Conservation (phyloP, 2,113 vertebrate genomes). For the human (Homo sapiens) region DNA sequence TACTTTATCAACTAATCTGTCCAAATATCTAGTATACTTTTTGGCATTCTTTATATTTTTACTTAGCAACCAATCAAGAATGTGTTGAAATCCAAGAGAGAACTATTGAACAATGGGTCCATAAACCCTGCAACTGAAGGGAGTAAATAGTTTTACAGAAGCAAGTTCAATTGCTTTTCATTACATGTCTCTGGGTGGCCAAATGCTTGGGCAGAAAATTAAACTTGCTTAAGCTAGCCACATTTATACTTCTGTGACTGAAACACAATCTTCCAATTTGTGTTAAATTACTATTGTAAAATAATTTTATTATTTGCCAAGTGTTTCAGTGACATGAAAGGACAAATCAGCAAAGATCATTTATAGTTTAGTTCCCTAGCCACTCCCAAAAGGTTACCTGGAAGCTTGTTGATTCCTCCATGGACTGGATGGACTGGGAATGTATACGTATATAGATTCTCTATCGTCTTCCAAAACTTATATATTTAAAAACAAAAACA, state of each 20-base stretch:
- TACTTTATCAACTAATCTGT: slow-evolving; percentile 62
- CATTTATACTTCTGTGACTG: neutral
- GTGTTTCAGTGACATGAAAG: slow-evolving; percentile 25
- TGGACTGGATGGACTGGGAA: neutral
- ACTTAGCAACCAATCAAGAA: slow-evolving; percentile 61
- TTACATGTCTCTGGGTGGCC: slow-evolving; percentile 1
- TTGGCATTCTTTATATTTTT: slow-evolving; percentile 58
- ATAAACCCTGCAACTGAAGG: slow-evolving; percentile 2
- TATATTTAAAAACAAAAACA: neutral
- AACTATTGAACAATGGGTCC: slow-evolving; percentile 45
- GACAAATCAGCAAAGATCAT: neutral
- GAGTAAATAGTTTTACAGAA: neutral
- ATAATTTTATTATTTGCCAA: slow-evolving; percentile 48
- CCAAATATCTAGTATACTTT: slow-evolving; percentile 52
- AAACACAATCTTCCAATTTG: slow-evolving; percentile 6
- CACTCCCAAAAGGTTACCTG: neutral
- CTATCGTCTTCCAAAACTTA: neutral
- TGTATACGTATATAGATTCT: neutral
- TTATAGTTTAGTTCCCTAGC: neutral
- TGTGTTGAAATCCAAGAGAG: slow-evolving; percentile 52
- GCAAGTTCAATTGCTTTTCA: slow-evolving; percentile 39
- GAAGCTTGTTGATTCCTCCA: neutral
- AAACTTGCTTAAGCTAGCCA: neutral
- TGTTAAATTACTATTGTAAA: slow-evolving; percentile 27
- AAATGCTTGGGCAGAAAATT: slow-evolving; percentile 53